Evolutionary conservation across 2,888 invertebrate genomes (phyloP).

Genomic region (Acanthoscelides obtectus): DNA sequence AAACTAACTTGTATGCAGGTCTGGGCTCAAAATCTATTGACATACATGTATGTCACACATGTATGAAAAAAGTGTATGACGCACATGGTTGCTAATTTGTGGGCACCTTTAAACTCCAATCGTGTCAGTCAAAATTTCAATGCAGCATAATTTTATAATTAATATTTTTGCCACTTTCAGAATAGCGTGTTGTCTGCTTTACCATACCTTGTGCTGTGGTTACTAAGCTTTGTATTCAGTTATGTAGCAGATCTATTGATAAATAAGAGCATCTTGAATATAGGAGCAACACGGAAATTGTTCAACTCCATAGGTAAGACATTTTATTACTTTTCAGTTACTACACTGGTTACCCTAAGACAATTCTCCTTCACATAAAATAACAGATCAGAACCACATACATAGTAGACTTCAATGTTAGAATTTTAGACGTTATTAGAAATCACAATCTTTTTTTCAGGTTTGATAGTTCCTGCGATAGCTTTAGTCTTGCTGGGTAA

Average conservation of each 20-base stretch:
- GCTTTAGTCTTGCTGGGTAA: constrained; percentile 60
- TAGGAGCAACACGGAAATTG: constrained; percentile 34
- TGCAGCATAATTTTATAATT: neutral
- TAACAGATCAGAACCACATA: neutral
- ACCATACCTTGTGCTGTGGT: constrained; percentile 70
- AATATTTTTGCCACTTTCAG: constrained; percentile 40
- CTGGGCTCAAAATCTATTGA: too few relatives aligned
- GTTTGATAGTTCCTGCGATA: constrained; percentile 55
- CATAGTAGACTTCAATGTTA: neutral
- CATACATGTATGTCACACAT: too few relatives aligned
- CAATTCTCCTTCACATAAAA: neutral
- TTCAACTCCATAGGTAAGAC: constrained; percentile 39
- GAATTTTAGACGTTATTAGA: neutral
- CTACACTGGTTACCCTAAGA: too few relatives aligned
- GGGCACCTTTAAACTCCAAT: too few relatives aligned
- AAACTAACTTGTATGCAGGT: too few relatives aligned
- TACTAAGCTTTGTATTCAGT: constrained; percentile 67
- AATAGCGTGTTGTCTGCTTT: constrained; percentile 66
- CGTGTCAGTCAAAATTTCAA: too few relatives aligned
- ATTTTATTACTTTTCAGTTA: neutral
- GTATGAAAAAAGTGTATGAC: too few relatives aligned
- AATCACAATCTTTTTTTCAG: constrained; percentile 26
- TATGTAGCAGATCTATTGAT: constrained; percentile 59
- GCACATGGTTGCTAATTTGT: too few relatives aligned
- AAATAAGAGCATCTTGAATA: constrained; percentile 37